These are phyloP conservation scores for Amphipoea oculea DNA, from an alignment of 2,888 invertebrate genomes.

Conservation along the genomic window DNA sequence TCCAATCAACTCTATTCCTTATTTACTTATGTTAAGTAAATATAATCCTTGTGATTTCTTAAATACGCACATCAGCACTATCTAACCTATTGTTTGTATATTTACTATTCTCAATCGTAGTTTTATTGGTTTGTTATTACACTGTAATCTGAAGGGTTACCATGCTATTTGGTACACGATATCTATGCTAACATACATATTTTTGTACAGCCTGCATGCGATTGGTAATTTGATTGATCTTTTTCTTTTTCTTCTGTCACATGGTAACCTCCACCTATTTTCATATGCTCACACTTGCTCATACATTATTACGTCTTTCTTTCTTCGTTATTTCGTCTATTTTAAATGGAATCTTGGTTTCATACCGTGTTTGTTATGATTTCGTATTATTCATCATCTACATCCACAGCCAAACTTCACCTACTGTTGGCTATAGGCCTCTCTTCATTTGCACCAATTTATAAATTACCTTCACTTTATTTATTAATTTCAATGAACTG, in stretches of 20 bases:
- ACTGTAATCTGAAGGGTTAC: slow-evolving; percentile 31
- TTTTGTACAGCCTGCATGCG: neutral
- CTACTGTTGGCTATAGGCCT: neutral
- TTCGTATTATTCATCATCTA: neutral
- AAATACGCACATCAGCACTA: slow-evolving; percentile 12
- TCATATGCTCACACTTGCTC: neutral
- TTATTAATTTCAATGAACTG: neutral
- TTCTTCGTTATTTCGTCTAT: neutral
- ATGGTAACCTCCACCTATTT: neutral
- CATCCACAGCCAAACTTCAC: neutral
- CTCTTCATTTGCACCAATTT: neutral
- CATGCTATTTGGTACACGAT: slow-evolving; percentile 11
- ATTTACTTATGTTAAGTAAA: neutral
- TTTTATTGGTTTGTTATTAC: slow-evolving; percentile 9
- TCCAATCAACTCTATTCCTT: neutral
- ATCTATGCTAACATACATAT: neutral
- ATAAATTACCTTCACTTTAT: slow-evolving; percentile 5
- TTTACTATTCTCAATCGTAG: slow-evolving; percentile 20
- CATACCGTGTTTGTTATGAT: neutral
- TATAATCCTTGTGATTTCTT: neutral
- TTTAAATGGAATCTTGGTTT: neutral
- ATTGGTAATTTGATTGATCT: neutral
- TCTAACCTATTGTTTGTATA: slow-evolving; percentile 12
- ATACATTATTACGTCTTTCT: neutral
- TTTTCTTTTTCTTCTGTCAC: slow-evolving; percentile 1